Conservation (phyloP, 1,140 invertebrate species). For the Drosophila seguyi region DNA sequence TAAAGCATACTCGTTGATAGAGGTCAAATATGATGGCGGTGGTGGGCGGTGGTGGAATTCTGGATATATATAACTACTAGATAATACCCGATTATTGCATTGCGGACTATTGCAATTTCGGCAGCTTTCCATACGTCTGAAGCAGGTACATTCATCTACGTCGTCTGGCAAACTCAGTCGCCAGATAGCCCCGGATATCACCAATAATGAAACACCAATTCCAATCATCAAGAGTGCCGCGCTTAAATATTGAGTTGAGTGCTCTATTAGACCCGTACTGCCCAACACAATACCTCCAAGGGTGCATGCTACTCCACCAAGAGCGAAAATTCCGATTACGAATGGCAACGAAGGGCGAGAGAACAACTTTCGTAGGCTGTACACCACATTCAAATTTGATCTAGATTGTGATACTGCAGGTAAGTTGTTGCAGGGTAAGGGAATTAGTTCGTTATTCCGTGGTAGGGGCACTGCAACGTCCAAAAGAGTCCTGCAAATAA, state of each 20-base stretch:
- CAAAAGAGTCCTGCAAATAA: constrained; percentile 51
- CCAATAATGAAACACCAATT: constrained; percentile 77
- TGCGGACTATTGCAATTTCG: constrained; percentile 79
- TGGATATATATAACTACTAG: constrained; percentile 70
- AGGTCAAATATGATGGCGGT: constrained; percentile 79
- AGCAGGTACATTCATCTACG: constrained; percentile 74
- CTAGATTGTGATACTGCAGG: constrained; percentile 5
- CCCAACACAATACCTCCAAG: constrained; percentile 80
- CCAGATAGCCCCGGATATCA: constrained; percentile 82
- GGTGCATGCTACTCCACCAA: constrained; percentile 80
- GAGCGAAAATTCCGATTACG: constrained; percentile 81
- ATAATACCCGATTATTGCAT: constrained; percentile 70
- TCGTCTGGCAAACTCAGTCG: constrained; percentile 75
- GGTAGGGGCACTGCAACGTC: constrained; percentile 58
- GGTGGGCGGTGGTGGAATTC: constrained; percentile 82
- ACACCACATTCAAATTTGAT: constrained; percentile 27
- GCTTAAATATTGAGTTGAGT: constrained; percentile 81
- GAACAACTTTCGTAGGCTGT: constrained; percentile 75
- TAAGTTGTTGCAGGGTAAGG: constrained; percentile 26
- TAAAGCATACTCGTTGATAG: constrained; percentile 74
- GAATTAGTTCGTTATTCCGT: constrained; percentile 25
- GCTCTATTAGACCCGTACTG: constrained; percentile 79
- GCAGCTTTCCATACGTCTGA: constrained; percentile 73
- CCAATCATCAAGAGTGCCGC: constrained; percentile 82
- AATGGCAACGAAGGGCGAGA: constrained; percentile 77